Conservation (phyloP, 2,888 invertebrate species). For the Chorisops tibialis region DNA sequence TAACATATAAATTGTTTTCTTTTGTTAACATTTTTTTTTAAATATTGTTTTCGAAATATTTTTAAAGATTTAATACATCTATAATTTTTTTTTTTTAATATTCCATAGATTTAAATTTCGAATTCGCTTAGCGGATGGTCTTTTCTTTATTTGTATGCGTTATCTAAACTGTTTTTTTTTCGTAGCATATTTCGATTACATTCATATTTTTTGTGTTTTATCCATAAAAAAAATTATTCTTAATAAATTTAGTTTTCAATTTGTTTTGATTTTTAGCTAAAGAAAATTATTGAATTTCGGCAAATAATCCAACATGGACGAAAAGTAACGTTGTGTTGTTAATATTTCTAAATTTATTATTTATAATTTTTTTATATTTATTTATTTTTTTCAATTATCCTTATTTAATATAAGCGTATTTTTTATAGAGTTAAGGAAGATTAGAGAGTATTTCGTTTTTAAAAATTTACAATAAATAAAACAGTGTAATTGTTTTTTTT, state of each 20-base stretch:
- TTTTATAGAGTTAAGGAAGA: constrained; percentile 20
- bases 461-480: no score
- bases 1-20: no score
- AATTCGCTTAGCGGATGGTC: no score
- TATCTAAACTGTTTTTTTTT: no score
- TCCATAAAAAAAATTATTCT: no score
- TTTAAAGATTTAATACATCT: not conserved
- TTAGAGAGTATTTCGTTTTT: not conserved
- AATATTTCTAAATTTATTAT: constrained; percentile 1
- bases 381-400: constrained; percentile 1
- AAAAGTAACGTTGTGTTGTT: not conserved
- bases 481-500: no score
- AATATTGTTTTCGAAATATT: no score
- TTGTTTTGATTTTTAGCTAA: not conserved
- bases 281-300: constrained; percentile 7
- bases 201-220: no score
- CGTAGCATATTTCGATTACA: no score
- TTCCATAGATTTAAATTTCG: no score
- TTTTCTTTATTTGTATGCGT: no score
- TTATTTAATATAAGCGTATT: constrained; percentile 24
- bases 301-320: constrained; percentile 8
- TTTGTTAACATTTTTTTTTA: no score
- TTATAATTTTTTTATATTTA: not conserved
- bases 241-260: not conserved
- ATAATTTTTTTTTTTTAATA: not conserved